phyloP scores from a whole-genome alignment of 2,797 vertebrate species.

The Eidolon dupreanum region DNA sequence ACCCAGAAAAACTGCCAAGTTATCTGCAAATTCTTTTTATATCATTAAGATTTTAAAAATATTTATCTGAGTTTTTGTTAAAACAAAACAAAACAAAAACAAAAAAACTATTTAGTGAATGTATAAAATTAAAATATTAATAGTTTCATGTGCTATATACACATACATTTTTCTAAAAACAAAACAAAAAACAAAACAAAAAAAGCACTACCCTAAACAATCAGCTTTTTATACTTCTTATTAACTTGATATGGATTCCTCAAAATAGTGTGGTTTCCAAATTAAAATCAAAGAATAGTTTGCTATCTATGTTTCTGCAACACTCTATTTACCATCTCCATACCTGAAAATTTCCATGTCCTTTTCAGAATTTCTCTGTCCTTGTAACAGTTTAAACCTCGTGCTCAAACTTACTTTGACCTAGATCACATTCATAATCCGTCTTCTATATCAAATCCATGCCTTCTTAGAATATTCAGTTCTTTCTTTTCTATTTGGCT shows the following conservation, averaged over 20 bases:
- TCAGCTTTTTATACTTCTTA: not conserved
- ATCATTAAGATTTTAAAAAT: not conserved
- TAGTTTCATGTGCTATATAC: not conserved
- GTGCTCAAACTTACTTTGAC: not conserved
- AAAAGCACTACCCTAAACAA: not conserved
- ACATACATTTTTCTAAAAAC: not conserved
- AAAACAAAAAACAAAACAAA: not conserved
- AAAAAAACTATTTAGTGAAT: not conserved
- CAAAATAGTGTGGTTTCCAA: not conserved
- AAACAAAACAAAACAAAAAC: not conserved
- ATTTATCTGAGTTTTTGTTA: not conserved
- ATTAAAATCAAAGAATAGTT: not conserved
- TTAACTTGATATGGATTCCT: not conserved
- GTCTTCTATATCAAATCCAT: not conserved
- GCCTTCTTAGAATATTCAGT: not conserved
- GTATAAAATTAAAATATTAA: not conserved
- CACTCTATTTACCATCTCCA: not conserved
- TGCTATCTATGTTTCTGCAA: not conserved
- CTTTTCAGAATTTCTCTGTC: slow-evolving; percentile 1
- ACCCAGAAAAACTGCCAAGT: not conserved
- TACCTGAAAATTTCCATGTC: not conserved
- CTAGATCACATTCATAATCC: not conserved
- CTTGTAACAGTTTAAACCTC: not conserved
- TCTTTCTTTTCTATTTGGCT: not conserved
- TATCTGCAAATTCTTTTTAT: not conserved